Conservation (phyloP, 2,888 invertebrate genomes). For the Himalopsyche anomala region DNA sequence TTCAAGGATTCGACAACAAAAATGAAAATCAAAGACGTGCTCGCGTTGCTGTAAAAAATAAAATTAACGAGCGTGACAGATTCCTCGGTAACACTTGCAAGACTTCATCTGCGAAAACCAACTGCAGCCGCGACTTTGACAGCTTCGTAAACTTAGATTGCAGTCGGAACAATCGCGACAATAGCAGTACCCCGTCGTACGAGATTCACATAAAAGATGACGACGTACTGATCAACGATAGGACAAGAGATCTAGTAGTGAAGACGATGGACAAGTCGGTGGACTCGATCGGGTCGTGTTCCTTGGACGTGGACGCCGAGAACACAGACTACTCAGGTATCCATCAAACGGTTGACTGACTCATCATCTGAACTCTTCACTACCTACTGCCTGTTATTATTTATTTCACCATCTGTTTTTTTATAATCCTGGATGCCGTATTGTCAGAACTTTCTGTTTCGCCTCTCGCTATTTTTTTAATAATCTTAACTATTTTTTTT, state of each 20-base stretch:
- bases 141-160: not conserved
- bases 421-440: constrained; percentile 62
- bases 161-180: not conserved
- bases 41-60: not conserved
- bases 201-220: constrained; percentile 75
- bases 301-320: constrained; percentile 87
- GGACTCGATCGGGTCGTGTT: constrained; percentile 92
- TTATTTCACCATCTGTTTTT: constrained; percentile 66
- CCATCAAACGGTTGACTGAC: constrained; percentile 28
- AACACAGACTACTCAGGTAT: constrained; percentile 86
- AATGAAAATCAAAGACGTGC: not conserved
- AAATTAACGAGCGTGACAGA: constrained; percentile 10
- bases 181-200: constrained; percentile 66
- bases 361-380: constrained; percentile 37
- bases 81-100: constrained; percentile 26
- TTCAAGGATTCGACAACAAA: not conserved
- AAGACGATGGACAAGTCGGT: constrained; percentile 85
- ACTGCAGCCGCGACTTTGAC: not conserved
- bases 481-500: constrained; percentile 23
- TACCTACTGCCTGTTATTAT: constrained; percentile 50
- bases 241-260: constrained; percentile 72
- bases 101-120: not conserved
- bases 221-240: constrained; percentile 71
- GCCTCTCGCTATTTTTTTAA: not conserved
- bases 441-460: not conserved